Evolutionary conservation across 2,888 invertebrate genomes (phyloP).

Genomic region (Pandemis cinnamomeana): DNA sequence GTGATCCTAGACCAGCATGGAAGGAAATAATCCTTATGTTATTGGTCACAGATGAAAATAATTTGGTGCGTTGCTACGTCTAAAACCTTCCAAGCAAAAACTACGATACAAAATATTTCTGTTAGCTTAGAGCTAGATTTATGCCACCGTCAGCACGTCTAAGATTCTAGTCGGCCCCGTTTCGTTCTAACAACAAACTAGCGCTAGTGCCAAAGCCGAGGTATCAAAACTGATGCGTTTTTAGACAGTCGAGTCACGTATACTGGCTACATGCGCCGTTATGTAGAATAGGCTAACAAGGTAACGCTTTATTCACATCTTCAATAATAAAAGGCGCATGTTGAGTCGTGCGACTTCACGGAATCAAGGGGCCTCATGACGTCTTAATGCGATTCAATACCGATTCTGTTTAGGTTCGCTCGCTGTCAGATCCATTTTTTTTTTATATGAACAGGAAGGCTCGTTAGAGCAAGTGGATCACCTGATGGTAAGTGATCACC

Average conservation of each 20-base stretch:
- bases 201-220: slow-evolving; percentile 15
- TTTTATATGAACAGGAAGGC: too few relatives aligned
- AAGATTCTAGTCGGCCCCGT: slow-evolving; percentile 5
- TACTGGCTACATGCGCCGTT: slow-evolving; percentile 17
- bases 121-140: slow-evolving; percentile 22
- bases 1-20: too few relatives aligned
- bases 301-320: slow-evolving; percentile 28
- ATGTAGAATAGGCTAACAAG: slow-evolving; percentile 36
- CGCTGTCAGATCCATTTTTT: too few relatives aligned
- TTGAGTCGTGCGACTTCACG: background rate
- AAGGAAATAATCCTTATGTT: too few relatives aligned
- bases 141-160: slow-evolving; percentile 6
- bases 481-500: too few relatives aligned
- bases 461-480: too few relatives aligned
- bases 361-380: background rate
- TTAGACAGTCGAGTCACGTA: slow-evolving; percentile 34
- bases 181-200: slow-evolving; percentile 20
- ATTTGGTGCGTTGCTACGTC: background rate
- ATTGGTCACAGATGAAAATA: too few relatives aligned
- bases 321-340: slow-evolving; percentile 24
- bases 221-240: slow-evolving; percentile 35
- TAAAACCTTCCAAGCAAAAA: background rate
- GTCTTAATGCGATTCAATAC: too few relatives aligned
- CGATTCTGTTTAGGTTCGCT: too few relatives aligned
- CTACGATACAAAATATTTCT: background rate